These are phyloP conservation scores for Muscicapa comitata DNA, from an alignment of 2,797 vertebrate genomes.

Conservation along the genomic window DNA sequence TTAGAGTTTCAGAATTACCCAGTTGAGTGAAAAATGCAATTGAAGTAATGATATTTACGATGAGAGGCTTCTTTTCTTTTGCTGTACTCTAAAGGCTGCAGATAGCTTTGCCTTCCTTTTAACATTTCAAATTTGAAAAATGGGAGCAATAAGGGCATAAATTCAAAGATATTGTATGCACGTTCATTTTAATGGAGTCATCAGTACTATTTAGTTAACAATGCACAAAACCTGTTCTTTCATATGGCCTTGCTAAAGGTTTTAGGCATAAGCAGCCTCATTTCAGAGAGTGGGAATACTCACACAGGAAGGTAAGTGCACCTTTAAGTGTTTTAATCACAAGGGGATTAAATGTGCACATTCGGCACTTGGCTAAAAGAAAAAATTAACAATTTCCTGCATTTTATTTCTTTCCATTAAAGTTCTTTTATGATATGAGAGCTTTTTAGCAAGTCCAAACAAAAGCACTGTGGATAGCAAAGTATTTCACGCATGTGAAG, in stretches of 20 bases:
- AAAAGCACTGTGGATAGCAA: background rate
- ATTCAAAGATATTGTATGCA: constrained; percentile 21
- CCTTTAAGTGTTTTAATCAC: background rate
- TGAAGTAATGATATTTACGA: background rate
- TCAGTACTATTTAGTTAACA: constrained; percentile 55
- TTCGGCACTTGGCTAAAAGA: background rate
- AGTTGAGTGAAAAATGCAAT: background rate
- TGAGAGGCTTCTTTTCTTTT: background rate
- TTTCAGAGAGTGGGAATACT: background rate
- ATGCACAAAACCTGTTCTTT: constrained; percentile 36
- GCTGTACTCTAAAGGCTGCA: background rate
- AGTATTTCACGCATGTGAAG: background rate
- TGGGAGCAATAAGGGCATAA: constrained; percentile 32
- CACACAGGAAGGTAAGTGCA: background rate
- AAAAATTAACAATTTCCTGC: background rate
- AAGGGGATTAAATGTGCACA: background rate
- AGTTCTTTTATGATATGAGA: background rate
- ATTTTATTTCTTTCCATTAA: background rate
- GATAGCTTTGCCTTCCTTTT: background rate
- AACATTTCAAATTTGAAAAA: background rate
- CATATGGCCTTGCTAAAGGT: background rate
- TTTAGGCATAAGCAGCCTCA: background rate
- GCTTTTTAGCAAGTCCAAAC: background rate
- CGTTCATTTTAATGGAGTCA: constrained; percentile 47
- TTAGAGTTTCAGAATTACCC: background rate